phyloP scores from a whole-genome alignment of 2,797 vertebrate species.

The Mionectes olivaceus region DNA sequence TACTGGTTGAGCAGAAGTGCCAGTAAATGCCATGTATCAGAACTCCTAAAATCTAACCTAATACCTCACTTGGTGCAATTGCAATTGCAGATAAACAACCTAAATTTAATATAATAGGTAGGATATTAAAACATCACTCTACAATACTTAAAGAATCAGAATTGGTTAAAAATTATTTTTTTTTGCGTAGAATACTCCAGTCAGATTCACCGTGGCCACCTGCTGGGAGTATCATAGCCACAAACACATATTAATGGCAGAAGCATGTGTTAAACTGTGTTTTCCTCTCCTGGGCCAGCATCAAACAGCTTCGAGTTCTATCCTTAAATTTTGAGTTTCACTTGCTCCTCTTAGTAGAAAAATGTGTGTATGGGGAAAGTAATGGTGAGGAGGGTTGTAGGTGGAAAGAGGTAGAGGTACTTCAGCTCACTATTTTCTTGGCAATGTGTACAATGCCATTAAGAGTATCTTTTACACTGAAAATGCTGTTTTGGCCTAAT shows the following conservation, averaged over 20 bases:
- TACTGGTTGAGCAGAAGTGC: neutral
- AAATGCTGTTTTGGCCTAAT: neutral
- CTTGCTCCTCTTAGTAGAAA: neutral
- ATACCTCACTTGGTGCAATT: neutral
- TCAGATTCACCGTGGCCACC: neutral
- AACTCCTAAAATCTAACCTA: constrained; percentile 10
- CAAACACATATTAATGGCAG: neutral
- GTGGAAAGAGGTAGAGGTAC: neutral
- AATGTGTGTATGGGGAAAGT: neutral
- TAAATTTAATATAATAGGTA: neutral
- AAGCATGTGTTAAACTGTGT: neutral
- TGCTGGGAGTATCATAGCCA: neutral
- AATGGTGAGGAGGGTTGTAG: accelerated
- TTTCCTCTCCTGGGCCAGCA: neutral
- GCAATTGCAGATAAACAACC: neutral
- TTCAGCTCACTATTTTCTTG: neutral
- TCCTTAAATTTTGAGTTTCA: neutral
- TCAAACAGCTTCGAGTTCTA: neutral
- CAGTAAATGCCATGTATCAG: neutral
- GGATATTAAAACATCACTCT: neutral
- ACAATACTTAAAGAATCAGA: neutral
- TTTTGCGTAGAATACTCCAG: neutral
- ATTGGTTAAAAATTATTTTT: neutral
- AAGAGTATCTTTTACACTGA: neutral
- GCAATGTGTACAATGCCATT: neutral